Base-by-base conservation (phyloP, 2,797 vertebrate genomes). In the Ispidina picta region DNA sequence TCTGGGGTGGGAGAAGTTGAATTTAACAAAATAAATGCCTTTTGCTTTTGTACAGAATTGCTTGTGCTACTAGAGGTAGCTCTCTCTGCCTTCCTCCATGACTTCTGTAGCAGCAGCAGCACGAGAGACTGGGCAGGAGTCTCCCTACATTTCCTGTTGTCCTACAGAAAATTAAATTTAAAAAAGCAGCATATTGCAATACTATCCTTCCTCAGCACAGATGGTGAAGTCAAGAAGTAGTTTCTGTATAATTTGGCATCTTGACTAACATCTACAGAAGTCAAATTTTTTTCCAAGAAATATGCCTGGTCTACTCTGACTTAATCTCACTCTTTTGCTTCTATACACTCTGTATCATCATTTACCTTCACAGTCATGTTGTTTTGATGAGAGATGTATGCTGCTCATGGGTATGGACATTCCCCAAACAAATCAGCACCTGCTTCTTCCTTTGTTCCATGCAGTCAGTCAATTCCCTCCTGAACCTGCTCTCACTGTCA, bases 61-160 rank as follows among this genome's bases (percentile, higher is more conserved):
- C 14, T 26, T 44, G 5, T 17, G 31, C 4, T 75, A 26, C 28
- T 17, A 55, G 6, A 3, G 6, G 17, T 31, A 0, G 0, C 3
- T 2, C 13, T 68, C 3, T 6, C 21, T 48, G 5, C 17, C 15
- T 44, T 3, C 3, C 4, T 6, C 6, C 1, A 0, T 68, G 51
- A 59, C 22, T 76, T 72, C 51, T 55, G 14, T 37, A 35, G 29
- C 28, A 31, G 12, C 4, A 49, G 18, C 7, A 70, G 15, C 3
- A 4, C 33, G 25, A 54, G 6, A 9, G 31, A 39, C 23, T 1
- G 1, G 10, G 12, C 6, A 48, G 19, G 9, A 33, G 4, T 6
- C 3, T 29, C 8, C 22, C 1, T 2, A 6, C 12, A 14, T 4
- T 18, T 88, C 12, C 23, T 1, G 0, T 17, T 39, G 2, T 14